Percentiles rank a stretch among this genome's conserved stretches.
These are phyloP conservation scores for Brachylomia viminalis DNA, from an alignment of 2,888 invertebrate genomes.

Conservation along the genomic window DNA sequence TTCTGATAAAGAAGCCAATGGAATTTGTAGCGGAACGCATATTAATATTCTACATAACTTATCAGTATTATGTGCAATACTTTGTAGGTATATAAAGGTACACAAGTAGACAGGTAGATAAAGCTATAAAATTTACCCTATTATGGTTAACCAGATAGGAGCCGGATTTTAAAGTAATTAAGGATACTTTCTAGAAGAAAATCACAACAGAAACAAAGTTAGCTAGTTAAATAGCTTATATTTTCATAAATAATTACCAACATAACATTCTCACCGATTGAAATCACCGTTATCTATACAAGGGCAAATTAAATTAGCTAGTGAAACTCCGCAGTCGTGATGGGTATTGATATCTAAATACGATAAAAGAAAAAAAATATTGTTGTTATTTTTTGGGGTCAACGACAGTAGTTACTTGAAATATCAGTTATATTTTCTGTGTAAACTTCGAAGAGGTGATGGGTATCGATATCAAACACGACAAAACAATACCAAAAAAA, in stretches of 20 bases:
- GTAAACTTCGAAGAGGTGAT: no score
- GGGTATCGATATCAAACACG: no score
- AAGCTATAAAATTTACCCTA: not conserved
- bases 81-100: not conserved
- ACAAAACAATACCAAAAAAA: no score
- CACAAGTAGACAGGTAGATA: not conserved
- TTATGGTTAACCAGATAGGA: not conserved
- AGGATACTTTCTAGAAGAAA: not conserved
- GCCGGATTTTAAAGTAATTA: not conserved
- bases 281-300: no score
- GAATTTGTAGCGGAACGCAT: not conserved
- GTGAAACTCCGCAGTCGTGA: no score
- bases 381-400: not conserved
- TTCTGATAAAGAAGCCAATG: conserved; percentile 25
- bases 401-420: not conserved
- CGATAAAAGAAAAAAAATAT: not conserved
- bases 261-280: no score
- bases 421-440: not conserved
- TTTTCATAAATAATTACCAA: not conserved
- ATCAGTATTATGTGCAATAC: conserved; percentile 13
- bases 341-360: not conserved
- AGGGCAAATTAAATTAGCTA: no score
- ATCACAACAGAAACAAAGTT: not conserved
- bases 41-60: not conserved
- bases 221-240: not conserved